A percentile compares a stretch with the other conserved stretches of the same genome.
These are phyloP conservation scores for Bicyclus anynana DNA, from an alignment of 1,140 invertebrate species.

Conservation along the genomic window DNA sequence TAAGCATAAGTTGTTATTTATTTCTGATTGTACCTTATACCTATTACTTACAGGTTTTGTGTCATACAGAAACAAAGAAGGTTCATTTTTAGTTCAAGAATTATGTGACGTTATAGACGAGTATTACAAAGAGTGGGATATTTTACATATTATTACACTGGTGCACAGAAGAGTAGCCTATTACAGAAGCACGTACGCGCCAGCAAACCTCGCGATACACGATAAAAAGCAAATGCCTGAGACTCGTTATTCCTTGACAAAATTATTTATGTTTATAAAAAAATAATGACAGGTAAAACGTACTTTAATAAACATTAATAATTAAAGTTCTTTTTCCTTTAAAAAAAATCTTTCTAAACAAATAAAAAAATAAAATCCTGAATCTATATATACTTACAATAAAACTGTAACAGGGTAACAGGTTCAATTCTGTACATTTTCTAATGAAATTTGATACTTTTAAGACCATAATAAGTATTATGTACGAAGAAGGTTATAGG, in stretches of 20 bases:
- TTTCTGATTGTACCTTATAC: background rate
- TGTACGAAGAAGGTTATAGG: too few species aligned
- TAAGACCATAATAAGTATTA: too few species aligned
- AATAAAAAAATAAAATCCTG: too few species aligned
- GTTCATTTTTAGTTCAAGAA: constrained; percentile 54
- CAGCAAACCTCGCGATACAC: constrained; percentile 25
- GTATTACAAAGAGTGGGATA: constrained; percentile 30
- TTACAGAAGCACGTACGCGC: constrained; percentile 35
- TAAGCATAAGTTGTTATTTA: background rate
- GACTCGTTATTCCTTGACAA: constrained; percentile 49
- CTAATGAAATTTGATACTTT: too few species aligned
- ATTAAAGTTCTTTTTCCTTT: too few species aligned
- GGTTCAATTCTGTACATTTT: too few species aligned
- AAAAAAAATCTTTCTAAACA: too few species aligned
- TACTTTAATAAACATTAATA: background rate
- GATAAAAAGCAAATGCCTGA: constrained; percentile 60
- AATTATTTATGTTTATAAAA: constrained; percentile 41
- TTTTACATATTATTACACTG: constrained; percentile 47
- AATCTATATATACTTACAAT: too few species aligned
- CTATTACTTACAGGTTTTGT: constrained; percentile 37
- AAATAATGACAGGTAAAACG: background rate
- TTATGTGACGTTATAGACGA: constrained; percentile 41
- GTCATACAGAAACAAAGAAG: constrained; percentile 38
- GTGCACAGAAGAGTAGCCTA: constrained; percentile 40
- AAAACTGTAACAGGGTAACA: too few species aligned